Base-by-base conservation (phyloP, 2,113 vertebrate genomes). In the Azemiops feae region DNA sequence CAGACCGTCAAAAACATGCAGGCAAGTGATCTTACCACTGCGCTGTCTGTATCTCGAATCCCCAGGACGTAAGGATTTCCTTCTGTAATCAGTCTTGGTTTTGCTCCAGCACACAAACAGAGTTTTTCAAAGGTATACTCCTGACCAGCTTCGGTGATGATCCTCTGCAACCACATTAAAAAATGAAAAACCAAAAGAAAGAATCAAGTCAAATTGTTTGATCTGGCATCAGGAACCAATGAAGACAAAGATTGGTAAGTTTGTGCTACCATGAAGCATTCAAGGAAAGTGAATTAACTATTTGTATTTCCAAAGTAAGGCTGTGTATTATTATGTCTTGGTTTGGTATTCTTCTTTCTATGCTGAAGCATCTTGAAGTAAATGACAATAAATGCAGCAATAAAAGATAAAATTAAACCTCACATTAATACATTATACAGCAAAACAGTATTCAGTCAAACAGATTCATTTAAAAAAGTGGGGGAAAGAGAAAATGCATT, bases 31-130 rank as follows among this genome's bases (percentile, higher is more conserved):
- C 22, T 64, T 98, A 99, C 99, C 99, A 98, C 97, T 39, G 98
- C 99, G 12, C 99, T 99, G 97, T 99, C 99, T 53, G 99, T 99
- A 96, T 99, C 99, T 4, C 99, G 98, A 95, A 99, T 99, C 74
- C 99, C 99, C 93, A 99, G 95, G 0, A 99, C 98, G 23, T 98
- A 97, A 0, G 98, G 98, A 89, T 98, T 99, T 91, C 97, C 98
- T 94, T 97, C 96, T 34, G 92, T 96, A 34, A 99, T 97, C 94
- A 99, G 96, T 93, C 99, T 99, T 0, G 99, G 99, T 95, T 97
- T 98, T 53, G 97, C 99, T 60, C 99, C 99, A 34, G 98, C 98
- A 97, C 99, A 99, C 87, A 99, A 92, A 89, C 99, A 99, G 34
- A 99, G 97, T 91, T 98, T 99, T 93, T 98, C 97, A 74, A 99